These are phyloP conservation scores for Heteronetta atricapilla DNA, from an alignment of 2,113 vertebrate species.

Conservation along the genomic window DNA sequence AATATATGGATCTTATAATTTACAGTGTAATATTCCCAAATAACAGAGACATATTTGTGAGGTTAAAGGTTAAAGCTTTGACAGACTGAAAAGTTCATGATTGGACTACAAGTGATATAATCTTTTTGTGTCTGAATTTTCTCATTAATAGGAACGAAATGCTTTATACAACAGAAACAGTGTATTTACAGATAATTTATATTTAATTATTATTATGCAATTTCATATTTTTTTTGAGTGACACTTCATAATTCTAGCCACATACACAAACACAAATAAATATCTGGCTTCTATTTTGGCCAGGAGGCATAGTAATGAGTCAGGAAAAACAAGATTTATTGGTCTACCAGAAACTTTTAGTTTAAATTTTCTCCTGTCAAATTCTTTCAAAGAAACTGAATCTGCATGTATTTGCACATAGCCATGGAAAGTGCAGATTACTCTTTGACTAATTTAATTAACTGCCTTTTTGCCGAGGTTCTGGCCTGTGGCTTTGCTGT, in stretches of 20 bases:
- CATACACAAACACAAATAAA: constrained; percentile 10
- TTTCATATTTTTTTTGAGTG: not conserved
- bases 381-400: constrained; percentile 42
- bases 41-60: not conserved
- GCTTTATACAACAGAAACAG: not conserved
- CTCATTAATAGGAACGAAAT: not conserved
- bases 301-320: constrained; percentile 28
- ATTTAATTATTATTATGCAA: not conserved
- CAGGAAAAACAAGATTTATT: constrained; percentile 55
- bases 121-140: constrained; percentile 15
- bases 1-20: not conserved
- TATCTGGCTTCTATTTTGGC: constrained; percentile 24
- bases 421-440: constrained; percentile 2
- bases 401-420: constrained; percentile 34
- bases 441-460: constrained; percentile 45
- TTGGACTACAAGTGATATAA: not conserved
- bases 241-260: not conserved
- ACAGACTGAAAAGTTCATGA: not conserved
- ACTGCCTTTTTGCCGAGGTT: constrained; percentile 13
- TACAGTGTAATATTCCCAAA: not conserved
- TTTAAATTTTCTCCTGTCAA: constrained; percentile 61
- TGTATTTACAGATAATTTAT: not conserved
- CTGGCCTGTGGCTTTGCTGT: constrained; percentile 28
- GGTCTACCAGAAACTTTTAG: constrained; percentile 38
- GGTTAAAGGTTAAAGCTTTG: not conserved